Evolutionary conservation across 2,797 vertebrate genomes (phyloP).

Genomic region (Prionace glauca): DNA sequence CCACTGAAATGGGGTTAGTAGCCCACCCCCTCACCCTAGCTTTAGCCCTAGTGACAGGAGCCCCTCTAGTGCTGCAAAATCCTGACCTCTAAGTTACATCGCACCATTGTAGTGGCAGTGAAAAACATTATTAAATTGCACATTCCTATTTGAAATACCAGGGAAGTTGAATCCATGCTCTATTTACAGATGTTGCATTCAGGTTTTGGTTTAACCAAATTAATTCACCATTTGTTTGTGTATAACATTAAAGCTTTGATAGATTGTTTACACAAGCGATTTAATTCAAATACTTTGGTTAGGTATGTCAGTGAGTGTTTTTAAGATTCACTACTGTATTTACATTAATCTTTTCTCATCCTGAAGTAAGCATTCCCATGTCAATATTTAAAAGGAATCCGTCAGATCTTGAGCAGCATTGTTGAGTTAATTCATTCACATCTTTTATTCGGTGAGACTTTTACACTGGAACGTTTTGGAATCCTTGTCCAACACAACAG

Average conservation of each 20-base stretch:
- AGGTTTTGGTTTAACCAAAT: neutral
- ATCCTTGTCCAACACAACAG: slow-evolving; percentile 2
- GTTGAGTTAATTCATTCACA: neutral
- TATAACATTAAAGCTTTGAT: neutral
- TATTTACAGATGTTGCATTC: neutral
- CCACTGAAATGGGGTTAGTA: neutral
- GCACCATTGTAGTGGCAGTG: neutral
- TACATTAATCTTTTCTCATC: neutral
- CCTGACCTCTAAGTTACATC: neutral
- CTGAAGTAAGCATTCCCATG: neutral
- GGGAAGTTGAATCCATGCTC: neutral
- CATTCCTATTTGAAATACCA: neutral
- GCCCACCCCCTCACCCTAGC: neutral
- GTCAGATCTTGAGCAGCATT: slow-evolving; percentile 8
- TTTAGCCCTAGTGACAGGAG: neutral
- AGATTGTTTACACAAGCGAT: neutral
- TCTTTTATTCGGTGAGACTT: neutral
- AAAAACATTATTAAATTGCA: no score
- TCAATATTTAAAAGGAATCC: neutral
- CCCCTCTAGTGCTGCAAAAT: neutral
- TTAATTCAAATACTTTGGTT: neutral
- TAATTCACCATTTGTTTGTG: neutral
- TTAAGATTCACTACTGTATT: neutral
- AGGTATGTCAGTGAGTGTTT: neutral
- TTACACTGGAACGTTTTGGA: slow-evolving; percentile 15